Percentiles rank a stretch among this genome's conserved stretches.
Evolutionary conservation across 2,113 vertebrate species (phyloP).

Genomic region (Amphiprion percula): DNA sequence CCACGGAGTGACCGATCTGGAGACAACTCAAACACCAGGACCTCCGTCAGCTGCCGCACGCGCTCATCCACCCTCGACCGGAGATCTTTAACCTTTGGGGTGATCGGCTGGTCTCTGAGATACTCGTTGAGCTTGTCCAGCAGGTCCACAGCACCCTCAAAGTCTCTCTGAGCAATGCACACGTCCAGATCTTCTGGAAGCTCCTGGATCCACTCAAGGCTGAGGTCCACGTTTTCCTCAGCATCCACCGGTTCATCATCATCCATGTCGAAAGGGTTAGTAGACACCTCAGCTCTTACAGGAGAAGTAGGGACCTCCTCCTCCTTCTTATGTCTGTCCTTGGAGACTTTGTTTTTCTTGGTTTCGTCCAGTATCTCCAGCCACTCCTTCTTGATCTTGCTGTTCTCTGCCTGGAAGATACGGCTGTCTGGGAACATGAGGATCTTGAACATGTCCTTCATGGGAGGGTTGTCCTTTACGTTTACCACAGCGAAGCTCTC

Average conservation of each 20-base stretch:
- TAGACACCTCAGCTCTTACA: constrained; percentile 78
- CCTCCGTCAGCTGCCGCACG: constrained; percentile 93
- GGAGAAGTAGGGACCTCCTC: constrained; percentile 85
- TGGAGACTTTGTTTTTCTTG: constrained; percentile 91
- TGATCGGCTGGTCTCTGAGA: constrained; percentile 89
- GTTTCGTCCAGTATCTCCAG: constrained; percentile 96
- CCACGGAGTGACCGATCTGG: constrained; percentile 94
- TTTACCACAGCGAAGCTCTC: constrained; percentile 96
- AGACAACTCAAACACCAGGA: constrained; percentile 96
- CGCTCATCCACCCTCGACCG: constrained; percentile 91
- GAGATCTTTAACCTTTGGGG: constrained; percentile 90
- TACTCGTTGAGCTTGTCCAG: constrained; percentile 94
- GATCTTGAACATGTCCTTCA: constrained; percentile 99
- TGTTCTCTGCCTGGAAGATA: constrained; percentile 98
- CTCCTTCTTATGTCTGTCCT: constrained; percentile 89
- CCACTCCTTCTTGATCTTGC: constrained; percentile 99
- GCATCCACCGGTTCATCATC: constrained; percentile 67
- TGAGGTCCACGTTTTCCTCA: constrained; percentile 89
- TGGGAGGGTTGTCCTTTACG: constrained; percentile 97
- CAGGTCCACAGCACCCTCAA: constrained; percentile 96
- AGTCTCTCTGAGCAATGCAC: constrained; percentile 97
- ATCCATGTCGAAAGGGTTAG: constrained; percentile 89
- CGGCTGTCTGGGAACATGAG: constrained; percentile 98
- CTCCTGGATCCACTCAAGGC: constrained; percentile 96
- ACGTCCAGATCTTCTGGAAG: constrained; percentile 96